A percentile compares a stretch with the other conserved stretches of the same genome.
Evolutionary conservation across 1,140 invertebrate species (phyloP).

Genomic region (Drosophila pandora): DNA sequence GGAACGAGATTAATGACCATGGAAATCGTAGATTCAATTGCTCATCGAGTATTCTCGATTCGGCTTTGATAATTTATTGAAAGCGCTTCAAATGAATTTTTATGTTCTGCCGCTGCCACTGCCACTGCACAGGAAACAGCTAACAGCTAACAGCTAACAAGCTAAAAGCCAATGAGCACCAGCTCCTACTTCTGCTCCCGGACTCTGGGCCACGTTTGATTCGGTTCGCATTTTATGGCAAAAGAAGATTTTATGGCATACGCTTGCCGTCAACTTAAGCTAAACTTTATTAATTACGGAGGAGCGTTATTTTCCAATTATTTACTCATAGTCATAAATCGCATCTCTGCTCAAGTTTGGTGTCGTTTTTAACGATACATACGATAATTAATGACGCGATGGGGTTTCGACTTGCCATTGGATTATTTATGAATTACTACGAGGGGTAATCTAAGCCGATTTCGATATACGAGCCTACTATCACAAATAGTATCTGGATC

Average conservation of each 20-base stretch:
- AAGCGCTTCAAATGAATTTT: slow-evolving; percentile 68
- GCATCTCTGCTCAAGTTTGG: slow-evolving; percentile 1
- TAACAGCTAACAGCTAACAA: background rate
- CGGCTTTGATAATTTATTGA: slow-evolving; percentile 79
- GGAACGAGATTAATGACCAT: slow-evolving; percentile 69
- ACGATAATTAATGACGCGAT: slow-evolving; percentile 30
- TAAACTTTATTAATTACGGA: slow-evolving; percentile 77
- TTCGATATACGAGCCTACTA: background rate
- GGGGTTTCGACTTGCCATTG: slow-evolving; percentile 3
- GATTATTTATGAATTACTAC: slow-evolving; percentile 12
- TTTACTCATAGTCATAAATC: slow-evolving; percentile 44
- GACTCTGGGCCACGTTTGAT: background rate
- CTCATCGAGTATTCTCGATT: slow-evolving; percentile 59
- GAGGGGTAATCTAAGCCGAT: background rate
- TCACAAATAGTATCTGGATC: background rate
- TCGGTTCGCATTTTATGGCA: slow-evolving; percentile 56
- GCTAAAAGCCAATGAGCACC: too few relatives aligned
- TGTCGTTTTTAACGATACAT: slow-evolving; percentile 13
- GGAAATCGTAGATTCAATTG: slow-evolving; percentile 75
- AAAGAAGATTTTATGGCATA: slow-evolving; percentile 56
- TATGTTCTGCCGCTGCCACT: slow-evolving; percentile 43
- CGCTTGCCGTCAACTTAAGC: slow-evolving; percentile 58
- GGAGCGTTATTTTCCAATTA: slow-evolving; percentile 66
- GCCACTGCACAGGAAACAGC: background rate
- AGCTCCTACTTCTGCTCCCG: background rate